Base-by-base conservation (phyloP, 2,797 vertebrate species). In the Coreius guichenoti region DNA sequence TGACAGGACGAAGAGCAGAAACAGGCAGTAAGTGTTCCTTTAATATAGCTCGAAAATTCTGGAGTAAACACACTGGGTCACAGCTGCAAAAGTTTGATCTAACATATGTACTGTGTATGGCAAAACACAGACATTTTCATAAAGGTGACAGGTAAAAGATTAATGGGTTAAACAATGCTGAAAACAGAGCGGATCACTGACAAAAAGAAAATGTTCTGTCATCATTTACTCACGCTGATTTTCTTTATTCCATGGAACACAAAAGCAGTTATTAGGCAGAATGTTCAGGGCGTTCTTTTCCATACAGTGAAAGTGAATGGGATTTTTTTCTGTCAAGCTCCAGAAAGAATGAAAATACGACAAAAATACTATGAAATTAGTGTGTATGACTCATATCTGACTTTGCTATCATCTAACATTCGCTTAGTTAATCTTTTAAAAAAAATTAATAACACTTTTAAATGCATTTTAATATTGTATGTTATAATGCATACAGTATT, bases 1-100 rank as follows among this genome's bases (percentile, higher is more conserved):
- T 79, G 93, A 86, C 88, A 99, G 98, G 98, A 99, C 90, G 98
- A 99, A 95, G 98, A 99, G 90, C 98, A 99, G 93, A 99, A 98
- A 90, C 98, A 98, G 96, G 95, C 97, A 93, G 98, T 99, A 97
- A 99, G 98, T 99, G 93, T 90, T 91, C 89, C 82, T 91, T 90
- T 89, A 93, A 92, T 45, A 56, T 79, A 78, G 21, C 61, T 86
- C 75, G 23, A 80, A 39, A 51, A 19, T 23, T 31, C n/a, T 31
- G 23, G 19, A n/a, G n/a, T 43, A 56, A 78, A 61, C 31, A 83
- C 23, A 11, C 13, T 26, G 45, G 61, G 82, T 68, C 82, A 75
- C 70, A 74, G 29, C 70, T 83, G 82, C 61, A 56, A 56, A 56
- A 14, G 26, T 23, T 29, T 75, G 45, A 68, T 13, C 45, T 67